These are phyloP conservation scores for Tenualosa thibaudeaui DNA, from an alignment of 2,797 vertebrate species.

Conservation along the genomic window DNA sequence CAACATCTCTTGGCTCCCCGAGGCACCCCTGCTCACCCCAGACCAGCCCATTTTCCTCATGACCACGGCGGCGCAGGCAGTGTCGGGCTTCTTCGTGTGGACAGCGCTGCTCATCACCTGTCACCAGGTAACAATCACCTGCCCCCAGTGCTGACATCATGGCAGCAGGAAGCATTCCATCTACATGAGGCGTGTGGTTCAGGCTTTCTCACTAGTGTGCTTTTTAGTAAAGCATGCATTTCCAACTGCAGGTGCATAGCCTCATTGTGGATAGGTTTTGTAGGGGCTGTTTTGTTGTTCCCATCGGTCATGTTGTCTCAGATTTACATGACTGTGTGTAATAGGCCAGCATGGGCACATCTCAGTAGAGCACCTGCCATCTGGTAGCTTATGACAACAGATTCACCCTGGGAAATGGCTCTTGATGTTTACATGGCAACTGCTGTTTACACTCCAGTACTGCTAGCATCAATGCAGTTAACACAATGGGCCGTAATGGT, in stretches of 20 bases:
- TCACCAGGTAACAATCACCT: constrained; percentile 83
- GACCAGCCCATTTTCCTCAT: constrained; percentile 93
- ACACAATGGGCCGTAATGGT: not conserved
- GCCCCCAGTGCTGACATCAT: not conserved
- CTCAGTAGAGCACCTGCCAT: not conserved
- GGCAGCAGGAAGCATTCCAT: not conserved
- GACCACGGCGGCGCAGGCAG: constrained; percentile 87
- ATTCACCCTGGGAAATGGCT: not conserved
- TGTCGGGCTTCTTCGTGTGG: constrained; percentile 97
- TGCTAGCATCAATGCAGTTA: not conserved
- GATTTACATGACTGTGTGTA: not conserved
- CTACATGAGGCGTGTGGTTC: not conserved
- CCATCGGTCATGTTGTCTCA: not conserved
- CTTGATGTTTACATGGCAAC: not conserved
- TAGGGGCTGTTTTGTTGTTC: too few species aligned
- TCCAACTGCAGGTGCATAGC: not conserved
- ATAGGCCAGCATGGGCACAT: not conserved
- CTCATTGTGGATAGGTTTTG: too few species aligned
- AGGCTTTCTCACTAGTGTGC: not conserved
- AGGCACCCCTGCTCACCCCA: constrained; percentile 78
- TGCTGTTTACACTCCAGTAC: not conserved
- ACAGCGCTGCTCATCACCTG: constrained; percentile 93
- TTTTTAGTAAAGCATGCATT: not conserved
- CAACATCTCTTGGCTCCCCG: constrained; percentile 84
- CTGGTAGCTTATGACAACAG: not conserved